Conservation (phyloP, 2,888 invertebrate genomes). For the Cheilosia vulpina region DNA sequence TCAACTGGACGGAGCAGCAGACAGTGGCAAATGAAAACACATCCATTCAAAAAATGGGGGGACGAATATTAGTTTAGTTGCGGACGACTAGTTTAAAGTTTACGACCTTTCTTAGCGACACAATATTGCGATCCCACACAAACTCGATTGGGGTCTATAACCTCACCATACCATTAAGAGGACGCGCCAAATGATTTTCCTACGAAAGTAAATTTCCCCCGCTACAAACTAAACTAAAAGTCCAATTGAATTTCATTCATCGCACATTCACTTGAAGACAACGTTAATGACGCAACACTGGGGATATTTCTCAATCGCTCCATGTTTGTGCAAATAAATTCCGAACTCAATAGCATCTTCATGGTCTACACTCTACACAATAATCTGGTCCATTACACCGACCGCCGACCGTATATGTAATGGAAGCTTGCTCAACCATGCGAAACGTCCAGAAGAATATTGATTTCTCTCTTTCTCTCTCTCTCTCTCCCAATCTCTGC, state of each 20-base stretch:
- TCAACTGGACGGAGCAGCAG: too few relatives aligned
- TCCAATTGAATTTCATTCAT: neutral
- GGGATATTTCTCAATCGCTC: neutral
- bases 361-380: neutral
- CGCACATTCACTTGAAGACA: neutral
- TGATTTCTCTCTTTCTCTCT: neutral
- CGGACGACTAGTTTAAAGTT: too few relatives aligned
- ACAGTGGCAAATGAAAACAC: too few relatives aligned
- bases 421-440: neutral
- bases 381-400: conserved; percentile 39
- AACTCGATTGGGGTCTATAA: too few relatives aligned
- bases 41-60: too few relatives aligned
- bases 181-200: too few relatives aligned
- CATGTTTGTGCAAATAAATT: neutral
- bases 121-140: too few relatives aligned
- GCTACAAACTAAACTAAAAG: too few relatives aligned
- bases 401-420: neutral
- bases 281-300: neutral
- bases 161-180: too few relatives aligned
- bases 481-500: neutral
- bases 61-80: too few relatives aligned
- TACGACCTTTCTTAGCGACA: too few relatives aligned
- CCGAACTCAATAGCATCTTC: neutral
- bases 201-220: too few relatives aligned
- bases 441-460: conserved; percentile 5